Percentiles rank a stretch among this genome's conserved stretches.
Evolutionary conservation across 2,797 vertebrate species (phyloP).

Genomic region (Pogoniulus pusillus): DNA sequence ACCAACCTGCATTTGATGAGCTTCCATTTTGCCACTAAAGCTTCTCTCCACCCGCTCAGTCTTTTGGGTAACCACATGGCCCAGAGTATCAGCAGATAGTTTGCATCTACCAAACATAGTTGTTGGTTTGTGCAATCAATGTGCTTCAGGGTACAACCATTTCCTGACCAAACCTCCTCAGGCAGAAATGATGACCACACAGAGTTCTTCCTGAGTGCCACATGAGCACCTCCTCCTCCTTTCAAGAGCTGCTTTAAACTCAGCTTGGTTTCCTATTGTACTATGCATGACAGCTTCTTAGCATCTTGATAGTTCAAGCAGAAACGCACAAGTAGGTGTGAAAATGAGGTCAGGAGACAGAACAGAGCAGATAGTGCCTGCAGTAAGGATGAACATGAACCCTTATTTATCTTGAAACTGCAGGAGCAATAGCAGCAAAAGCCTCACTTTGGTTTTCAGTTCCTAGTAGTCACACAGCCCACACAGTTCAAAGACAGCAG

Average conservation of each 20-base stretch:
- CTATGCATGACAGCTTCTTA: background rate
- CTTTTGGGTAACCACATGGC: background rate
- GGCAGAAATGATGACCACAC: background rate
- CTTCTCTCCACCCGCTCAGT: background rate
- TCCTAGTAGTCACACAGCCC: background rate
- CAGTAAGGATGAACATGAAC: background rate
- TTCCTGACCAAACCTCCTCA: background rate
- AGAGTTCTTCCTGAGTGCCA: fast-evolving
- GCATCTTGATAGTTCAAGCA: background rate
- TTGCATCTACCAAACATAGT: background rate
- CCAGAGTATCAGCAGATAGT: background rate
- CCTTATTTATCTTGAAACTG: background rate
- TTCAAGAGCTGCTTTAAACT: background rate
- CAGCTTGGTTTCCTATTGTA: background rate
- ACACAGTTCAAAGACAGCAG: background rate
- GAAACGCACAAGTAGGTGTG: background rate
- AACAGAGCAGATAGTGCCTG: background rate
- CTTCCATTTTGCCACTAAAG: background rate
- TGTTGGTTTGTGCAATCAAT: background rate
- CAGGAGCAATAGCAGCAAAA: background rate
- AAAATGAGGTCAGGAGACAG: background rate
- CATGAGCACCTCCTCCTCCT: background rate
- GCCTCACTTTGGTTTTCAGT: background rate
- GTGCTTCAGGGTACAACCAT: background rate
- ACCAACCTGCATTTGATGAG: background rate